These are phyloP conservation scores for Masnerella sp. DNA, from an alignment of 2,888 invertebrate species.

Conservation along the genomic window DNA sequence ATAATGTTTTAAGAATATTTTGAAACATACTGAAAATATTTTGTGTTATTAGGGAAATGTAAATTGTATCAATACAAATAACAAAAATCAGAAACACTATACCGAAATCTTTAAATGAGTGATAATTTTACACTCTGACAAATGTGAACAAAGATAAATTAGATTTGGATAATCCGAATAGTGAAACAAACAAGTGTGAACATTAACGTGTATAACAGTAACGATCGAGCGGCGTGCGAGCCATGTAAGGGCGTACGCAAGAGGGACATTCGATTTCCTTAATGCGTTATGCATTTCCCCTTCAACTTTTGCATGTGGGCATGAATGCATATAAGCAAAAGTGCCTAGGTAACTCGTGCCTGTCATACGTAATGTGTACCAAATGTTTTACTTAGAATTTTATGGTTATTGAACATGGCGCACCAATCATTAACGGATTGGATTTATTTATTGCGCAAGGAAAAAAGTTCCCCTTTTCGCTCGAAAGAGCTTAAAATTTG, in stretches of 20 bases:
- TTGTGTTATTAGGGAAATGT: too few species aligned
- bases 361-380: conserved; percentile 36
- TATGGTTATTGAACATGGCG: conserved; percentile 23
- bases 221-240: conserved; percentile 35
- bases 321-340: conserved; percentile 38
- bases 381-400: conserved; percentile 43
- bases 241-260: conserved; percentile 54
- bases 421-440: conserved; percentile 10
- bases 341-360: conserved; percentile 40
- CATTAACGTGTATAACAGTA: conserved; percentile 36
- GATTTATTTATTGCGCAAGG: not conserved
- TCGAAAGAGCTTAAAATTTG: not conserved
- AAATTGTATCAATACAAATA: too few species aligned
- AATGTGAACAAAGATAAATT: too few species aligned
- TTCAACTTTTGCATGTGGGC: conserved; percentile 53
- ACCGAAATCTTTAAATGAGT: too few species aligned
- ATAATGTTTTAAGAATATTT: too few species aligned
- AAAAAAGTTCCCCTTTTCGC: too few species aligned
- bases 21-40: too few species aligned
- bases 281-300: conserved; percentile 58
- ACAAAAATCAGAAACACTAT: too few species aligned
- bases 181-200: conserved; percentile 25
- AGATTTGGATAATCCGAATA: too few species aligned
- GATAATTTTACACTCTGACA: too few species aligned
- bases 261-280: conserved; percentile 58